Evolutionary conservation across 2,888 invertebrate genomes (phyloP).

Genomic region (Perithous albicinctus): DNA sequence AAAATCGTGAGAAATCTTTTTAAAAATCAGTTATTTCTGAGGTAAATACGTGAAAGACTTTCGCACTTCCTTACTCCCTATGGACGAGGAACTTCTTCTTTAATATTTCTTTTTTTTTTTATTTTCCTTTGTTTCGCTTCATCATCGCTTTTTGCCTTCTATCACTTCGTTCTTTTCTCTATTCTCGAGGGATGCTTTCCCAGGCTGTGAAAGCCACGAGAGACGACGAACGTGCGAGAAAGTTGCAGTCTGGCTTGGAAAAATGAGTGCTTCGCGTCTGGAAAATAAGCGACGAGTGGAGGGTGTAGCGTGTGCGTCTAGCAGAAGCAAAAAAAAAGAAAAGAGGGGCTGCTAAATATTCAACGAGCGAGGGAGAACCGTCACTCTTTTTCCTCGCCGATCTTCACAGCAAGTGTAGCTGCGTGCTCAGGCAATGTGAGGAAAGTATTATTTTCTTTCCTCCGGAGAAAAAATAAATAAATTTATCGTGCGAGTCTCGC

Average conservation of each 20-base stretch:
- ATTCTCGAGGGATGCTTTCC: not conserved
- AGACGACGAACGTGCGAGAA: not conserved
- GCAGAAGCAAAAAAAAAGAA: not conserved
- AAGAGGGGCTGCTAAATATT: conserved; percentile 9
- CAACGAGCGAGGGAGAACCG: not conserved
- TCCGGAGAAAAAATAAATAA: not conserved
- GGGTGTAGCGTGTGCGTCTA: not conserved
- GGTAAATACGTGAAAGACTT: not conserved
- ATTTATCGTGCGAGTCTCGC: not conserved
- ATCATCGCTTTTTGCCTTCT: not conserved
- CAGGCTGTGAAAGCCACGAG: not conserved
- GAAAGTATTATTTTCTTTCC: not conserved
- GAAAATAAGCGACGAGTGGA: not conserved
- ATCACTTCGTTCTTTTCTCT: not conserved
- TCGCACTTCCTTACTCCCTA: not conserved
- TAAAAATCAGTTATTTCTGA: not conserved
- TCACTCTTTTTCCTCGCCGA: not conserved
- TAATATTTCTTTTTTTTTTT: not conserved
- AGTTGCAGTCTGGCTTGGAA: conserved; percentile 1
- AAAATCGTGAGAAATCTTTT: not conserved
- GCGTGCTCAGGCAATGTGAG: not conserved
- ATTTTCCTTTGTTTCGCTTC: not conserved
- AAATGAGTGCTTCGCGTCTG: conserved; percentile 13
- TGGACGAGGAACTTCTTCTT: not conserved
- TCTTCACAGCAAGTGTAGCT: not conserved